phyloP scores from a whole-genome alignment of 2,797 vertebrate species.

The Rhynchotus rufescens region DNA sequence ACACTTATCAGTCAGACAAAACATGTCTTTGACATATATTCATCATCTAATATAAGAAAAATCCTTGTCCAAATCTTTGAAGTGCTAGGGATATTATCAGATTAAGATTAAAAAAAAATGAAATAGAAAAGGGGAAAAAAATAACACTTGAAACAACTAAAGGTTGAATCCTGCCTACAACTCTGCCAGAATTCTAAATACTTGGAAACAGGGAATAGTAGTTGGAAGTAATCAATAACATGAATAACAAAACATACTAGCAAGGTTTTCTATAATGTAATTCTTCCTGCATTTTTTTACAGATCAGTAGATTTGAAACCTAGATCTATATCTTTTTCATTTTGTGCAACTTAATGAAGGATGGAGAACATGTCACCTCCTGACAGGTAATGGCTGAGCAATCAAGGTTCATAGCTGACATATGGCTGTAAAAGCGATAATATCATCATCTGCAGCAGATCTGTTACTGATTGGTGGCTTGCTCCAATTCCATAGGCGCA shows the following conservation, averaged over 20 bases:
- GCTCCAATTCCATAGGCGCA: background rate
- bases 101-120: background rate
- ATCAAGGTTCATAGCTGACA: background rate
- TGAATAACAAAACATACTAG: background rate
- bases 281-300: background rate
- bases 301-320: background rate
- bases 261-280: background rate
- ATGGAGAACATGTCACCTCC: background rate
- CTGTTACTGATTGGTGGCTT: background rate
- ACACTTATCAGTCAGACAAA: background rate
- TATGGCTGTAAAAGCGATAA: background rate
- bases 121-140: background rate
- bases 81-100: background rate
- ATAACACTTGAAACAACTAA: background rate
- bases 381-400: background rate
- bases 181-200: background rate
- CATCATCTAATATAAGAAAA: background rate
- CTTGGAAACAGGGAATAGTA: background rate
- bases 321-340: background rate
- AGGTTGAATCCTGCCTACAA: background rate
- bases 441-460: background rate
- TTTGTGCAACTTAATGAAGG: background rate
- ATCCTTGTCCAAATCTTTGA: background rate
- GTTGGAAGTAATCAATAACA: background rate
- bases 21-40: background rate